Evolutionary conservation across 2,888 invertebrate genomes (phyloP), one percentile per base, ranked within the genome.

Genomic region (Aspidiotus destructor): DNA sequence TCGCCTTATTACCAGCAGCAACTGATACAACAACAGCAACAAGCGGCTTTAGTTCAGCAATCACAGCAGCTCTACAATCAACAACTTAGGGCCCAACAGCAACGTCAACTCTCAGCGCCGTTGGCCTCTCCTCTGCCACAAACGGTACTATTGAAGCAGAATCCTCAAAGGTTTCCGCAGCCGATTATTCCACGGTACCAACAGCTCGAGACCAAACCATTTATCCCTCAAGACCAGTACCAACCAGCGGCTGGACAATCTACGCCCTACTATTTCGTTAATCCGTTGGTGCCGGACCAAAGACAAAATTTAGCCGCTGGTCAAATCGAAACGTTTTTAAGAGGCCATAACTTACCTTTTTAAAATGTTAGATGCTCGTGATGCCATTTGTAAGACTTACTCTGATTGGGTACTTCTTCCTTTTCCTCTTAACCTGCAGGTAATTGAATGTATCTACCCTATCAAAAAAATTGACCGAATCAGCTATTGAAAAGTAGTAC

Each of bases 261-360:
- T 60, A 73, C 76, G 8, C 61, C 70, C 1, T 61, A 69, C 17
- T 70, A 71, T 15, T 69, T 63, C 58, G 62, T 69, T 11, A 69
- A 62, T 28, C 69, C 69, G 40, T 9, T 13, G 6, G 40, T 69
- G 9, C 63, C 70, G 15, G 72, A 70, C 57, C 69, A 71, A 15
- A 48, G 73, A 76, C 64, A 76, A 76, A 72, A 71, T 16, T 80
- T 84, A 70, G 83, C 86, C 57, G 80, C 83, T 53, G 87, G 88
- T 8, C 89, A 88, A 76, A 88, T 90, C 74, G 89, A 89, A 76
- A 86, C 88, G 69, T 90, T 89, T 79, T 82, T 90, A 71, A 82
- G 88, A 77, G 87, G 86, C 69, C 76, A 77, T 67, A 77, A 76
- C 72, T 73, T 77, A 70, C 73, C 73, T 41, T 73, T 75, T 70